phyloP scores from a whole-genome alignment of 2,113 vertebrate genomes.

The Illadopsis cleaveri region DNA sequence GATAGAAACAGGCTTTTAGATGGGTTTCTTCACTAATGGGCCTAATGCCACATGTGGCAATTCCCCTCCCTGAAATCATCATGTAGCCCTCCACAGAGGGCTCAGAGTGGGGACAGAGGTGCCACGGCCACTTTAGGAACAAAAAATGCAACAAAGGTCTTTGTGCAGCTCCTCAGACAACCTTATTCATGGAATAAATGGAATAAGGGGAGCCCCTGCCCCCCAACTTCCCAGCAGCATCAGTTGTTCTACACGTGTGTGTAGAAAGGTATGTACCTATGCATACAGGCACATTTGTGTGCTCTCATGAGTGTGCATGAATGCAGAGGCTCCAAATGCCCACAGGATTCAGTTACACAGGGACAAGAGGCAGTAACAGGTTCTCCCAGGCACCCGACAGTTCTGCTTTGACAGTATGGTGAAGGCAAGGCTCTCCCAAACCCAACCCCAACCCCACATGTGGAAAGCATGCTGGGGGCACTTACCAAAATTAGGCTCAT shows the following conservation, averaged over 20 bases:
- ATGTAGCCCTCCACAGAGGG: neutral
- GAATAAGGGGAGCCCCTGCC: neutral
- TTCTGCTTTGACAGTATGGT: neutral
- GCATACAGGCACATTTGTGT: neutral
- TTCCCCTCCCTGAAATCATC: neutral
- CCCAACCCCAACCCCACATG: fast-evolving
- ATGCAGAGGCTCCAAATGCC: neutral
- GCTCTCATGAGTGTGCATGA: neutral
- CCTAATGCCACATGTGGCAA: neutral
- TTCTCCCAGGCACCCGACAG: neutral
- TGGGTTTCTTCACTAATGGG: neutral
- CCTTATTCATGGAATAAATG: neutral
- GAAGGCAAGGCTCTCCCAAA: neutral
- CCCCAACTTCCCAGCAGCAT: neutral
- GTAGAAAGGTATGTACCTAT: neutral
- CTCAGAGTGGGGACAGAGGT: neutral
- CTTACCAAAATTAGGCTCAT: slow-evolving; percentile 94
- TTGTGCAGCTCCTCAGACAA: fast-evolving
- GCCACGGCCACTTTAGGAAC: neutral
- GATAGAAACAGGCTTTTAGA: neutral
- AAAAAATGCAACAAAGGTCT: neutral
- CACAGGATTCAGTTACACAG: neutral
- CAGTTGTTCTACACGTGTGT: neutral
- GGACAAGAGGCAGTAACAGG: neutral
- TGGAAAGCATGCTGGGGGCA: neutral